Conservation (phyloP, 2,888 invertebrate species). For the Cheiracanthium punctorium region DNA sequence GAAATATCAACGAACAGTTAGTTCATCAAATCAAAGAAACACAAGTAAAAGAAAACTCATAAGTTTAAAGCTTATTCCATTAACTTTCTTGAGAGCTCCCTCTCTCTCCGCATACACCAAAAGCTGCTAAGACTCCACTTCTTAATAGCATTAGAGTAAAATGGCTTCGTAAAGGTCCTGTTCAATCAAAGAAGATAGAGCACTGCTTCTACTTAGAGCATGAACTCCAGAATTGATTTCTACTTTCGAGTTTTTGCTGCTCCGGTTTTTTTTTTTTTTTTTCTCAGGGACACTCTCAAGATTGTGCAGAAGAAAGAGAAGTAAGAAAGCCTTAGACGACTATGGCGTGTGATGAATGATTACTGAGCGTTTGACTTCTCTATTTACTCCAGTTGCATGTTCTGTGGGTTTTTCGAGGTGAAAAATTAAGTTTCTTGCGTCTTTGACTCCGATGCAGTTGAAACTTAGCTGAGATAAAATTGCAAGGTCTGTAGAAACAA, state of each 20-base stretch:
- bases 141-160: conserved; percentile 9
- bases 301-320: conserved; percentile 11
- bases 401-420: background rate
- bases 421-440: background rate
- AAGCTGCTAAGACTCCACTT: background rate
- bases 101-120: background rate
- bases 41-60: background rate
- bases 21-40: too few species aligned
- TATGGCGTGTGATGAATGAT: conserved; percentile 1
- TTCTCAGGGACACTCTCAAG: background rate
- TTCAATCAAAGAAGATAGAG: conserved; percentile 1
- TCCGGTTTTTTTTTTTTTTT: background rate
- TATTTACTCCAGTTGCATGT: background rate
- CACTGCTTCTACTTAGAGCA: conserved; percentile 1
- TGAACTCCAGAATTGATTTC: conserved; percentile 10
- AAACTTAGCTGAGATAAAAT: too few species aligned
- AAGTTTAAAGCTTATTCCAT: background rate
- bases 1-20: too few species aligned
- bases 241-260: background rate
- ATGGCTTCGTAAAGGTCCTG: background rate
- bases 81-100: background rate
- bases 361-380: background rate
- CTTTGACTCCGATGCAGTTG: too few species aligned
- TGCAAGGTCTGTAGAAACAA: too few species aligned
- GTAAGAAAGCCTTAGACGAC: background rate